phyloP scores from a whole-genome alignment of 2,888 invertebrate genomes.

The Serrognathus titanus region DNA sequence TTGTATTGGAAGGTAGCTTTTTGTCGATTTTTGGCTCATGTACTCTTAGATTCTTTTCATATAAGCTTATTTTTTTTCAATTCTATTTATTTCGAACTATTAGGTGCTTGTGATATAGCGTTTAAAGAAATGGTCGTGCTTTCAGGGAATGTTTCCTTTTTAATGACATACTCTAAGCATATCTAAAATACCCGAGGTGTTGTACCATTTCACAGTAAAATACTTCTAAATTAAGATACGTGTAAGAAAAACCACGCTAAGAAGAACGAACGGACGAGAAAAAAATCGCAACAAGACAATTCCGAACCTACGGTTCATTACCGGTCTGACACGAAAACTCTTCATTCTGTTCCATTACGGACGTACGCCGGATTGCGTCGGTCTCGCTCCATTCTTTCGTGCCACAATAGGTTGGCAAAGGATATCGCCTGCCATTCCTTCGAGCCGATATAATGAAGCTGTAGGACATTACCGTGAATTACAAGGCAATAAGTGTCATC shows the following conservation, averaged over 20 bases:
- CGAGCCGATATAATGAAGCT: slow-evolving; percentile 42
- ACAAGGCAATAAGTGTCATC: slow-evolving; percentile 45
- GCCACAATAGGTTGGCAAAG: slow-evolving; percentile 6
- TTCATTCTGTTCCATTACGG: slow-evolving; percentile 14
- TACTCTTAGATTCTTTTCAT: too few species aligned
- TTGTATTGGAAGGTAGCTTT: too few species aligned
- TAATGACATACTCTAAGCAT: neutral
- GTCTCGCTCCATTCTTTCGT: slow-evolving; percentile 4
- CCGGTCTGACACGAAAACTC: slow-evolving; percentile 27
- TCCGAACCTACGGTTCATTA: slow-evolving; percentile 31
- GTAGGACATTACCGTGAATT: slow-evolving; percentile 46
- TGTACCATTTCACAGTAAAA: neutral
- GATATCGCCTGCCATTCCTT: slow-evolving; percentile 1
- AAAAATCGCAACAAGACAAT: slow-evolving; percentile 29
- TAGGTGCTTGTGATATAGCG: too few species aligned
- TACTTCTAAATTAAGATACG: slow-evolving; percentile 1
- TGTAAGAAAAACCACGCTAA: neutral
- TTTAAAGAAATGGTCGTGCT: too few species aligned
- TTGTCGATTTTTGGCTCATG: too few species aligned
- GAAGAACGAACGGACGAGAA: slow-evolving; percentile 8
- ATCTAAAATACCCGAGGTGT: neutral
- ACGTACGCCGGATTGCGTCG: slow-evolving; percentile 11
- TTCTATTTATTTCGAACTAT: too few species aligned
- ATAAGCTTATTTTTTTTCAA: too few species aligned
- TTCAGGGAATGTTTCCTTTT: neutral